Conservation (phyloP, 2,797 vertebrate genomes). For the Austrolebias charrua region DNA sequence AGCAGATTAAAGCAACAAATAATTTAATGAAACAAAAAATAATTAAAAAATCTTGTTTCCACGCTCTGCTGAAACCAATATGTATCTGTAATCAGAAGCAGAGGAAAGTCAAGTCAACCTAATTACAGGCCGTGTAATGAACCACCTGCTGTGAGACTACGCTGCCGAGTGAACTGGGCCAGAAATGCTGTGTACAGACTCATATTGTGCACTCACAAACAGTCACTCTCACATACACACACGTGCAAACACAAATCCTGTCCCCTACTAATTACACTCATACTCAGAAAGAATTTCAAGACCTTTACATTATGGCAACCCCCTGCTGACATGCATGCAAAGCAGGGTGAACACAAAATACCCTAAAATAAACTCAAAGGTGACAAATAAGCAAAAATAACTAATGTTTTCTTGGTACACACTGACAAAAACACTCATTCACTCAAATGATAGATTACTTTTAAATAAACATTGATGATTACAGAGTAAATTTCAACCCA, state of each 20-base stretch:
- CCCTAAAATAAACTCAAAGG: constrained; percentile 27
- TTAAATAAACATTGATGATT: constrained; percentile 46
- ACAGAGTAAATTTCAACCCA: constrained; percentile 30
- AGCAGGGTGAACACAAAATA: constrained; percentile 12
- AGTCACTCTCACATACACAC: constrained; percentile 7
- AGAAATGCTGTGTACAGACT: constrained; percentile 48
- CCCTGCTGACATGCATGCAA: neutral
- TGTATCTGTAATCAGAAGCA: constrained; percentile 70
- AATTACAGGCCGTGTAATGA: constrained; percentile 73
- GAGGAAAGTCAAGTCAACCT: constrained; percentile 70
- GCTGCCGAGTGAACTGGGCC: constrained; percentile 49
- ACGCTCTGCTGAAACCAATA: constrained; percentile 63
- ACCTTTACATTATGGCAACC: constrained; percentile 16
- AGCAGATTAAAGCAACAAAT: constrained; percentile 36
- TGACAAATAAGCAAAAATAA: constrained; percentile 17
- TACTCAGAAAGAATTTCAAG: constrained; percentile 34
- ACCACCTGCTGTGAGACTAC: constrained; percentile 68
- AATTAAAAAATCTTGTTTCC: constrained; percentile 43
- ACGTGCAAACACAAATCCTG: constrained; percentile 10
- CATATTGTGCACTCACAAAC: constrained; percentile 32
- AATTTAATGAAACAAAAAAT: constrained; percentile 44
- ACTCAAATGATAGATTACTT: constrained; percentile 17
- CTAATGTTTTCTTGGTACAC: neutral
- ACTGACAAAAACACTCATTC: constrained; percentile 10
- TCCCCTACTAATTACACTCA: constrained; percentile 30